phyloP scores from a whole-genome alignment of 2,113 vertebrate species.

The Perca flavescens region DNA sequence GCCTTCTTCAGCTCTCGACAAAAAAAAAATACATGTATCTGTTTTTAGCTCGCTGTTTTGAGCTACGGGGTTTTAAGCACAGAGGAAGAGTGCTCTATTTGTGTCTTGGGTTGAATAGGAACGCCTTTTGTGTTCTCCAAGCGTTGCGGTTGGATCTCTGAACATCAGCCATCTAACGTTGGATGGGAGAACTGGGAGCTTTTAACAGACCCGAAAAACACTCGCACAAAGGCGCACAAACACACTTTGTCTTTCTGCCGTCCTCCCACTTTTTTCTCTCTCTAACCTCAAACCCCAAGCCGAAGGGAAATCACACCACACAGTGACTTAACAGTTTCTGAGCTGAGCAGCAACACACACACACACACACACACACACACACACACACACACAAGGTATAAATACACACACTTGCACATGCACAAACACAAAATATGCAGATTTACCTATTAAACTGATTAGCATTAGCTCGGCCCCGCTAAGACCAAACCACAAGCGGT shows the following conservation, averaged over 20 bases:
- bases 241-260: conserved; percentile 41
- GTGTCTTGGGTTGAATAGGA: conserved; percentile 62
- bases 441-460: conserved; percentile 73
- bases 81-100: conserved; percentile 61
- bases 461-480: conserved; percentile 32
- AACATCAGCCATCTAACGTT: conserved; percentile 52
- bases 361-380: conserved; percentile 4
- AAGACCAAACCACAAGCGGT: conserved; percentile 58
- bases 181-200: conserved; percentile 61
- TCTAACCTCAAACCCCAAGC: conserved; percentile 59
- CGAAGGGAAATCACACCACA: conserved; percentile 52
- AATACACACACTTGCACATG: not conserved
- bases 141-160: conserved; percentile 61
- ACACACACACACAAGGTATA: conserved; percentile 5
- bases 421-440: conserved; percentile 56
- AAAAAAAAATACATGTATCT: conserved; percentile 29
- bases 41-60: conserved; percentile 56
- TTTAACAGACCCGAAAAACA: conserved; percentile 53
- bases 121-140: conserved; percentile 59
- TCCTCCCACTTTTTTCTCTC: conserved; percentile 14
- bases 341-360: conserved; percentile 20
- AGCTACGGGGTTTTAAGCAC: conserved; percentile 44
- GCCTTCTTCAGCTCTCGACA: conserved; percentile 32
- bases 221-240: conserved; percentile 27
- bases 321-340: conserved; percentile 40